A percentile compares a stretch with the other conserved stretches of the same genome.
Conservation (phyloP, 1,140 invertebrate species). For the Delia radicum region DNA sequence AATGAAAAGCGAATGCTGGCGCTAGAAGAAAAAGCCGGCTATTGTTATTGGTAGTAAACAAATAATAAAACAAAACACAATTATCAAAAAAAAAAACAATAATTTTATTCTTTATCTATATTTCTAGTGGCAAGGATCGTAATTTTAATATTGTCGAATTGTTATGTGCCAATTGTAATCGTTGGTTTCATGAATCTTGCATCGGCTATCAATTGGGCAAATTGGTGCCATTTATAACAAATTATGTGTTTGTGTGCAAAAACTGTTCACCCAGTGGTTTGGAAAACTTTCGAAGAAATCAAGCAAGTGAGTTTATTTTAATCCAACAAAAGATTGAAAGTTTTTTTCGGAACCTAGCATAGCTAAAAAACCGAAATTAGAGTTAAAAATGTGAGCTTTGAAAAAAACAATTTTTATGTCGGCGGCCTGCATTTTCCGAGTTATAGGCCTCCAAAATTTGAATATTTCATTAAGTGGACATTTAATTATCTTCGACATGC, state of each 20-base stretch:
- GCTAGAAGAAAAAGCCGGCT: slow-evolving; percentile 31
- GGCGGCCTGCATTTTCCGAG: too few relatives aligned
- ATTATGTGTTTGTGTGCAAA: slow-evolving; percentile 95
- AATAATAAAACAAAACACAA: slow-evolving; percentile 5
- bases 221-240: slow-evolving; percentile 92
- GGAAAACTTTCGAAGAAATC: slow-evolving; percentile 86
- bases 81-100: slow-evolving; percentile 4
- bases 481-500: too few relatives aligned
- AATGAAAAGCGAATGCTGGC: slow-evolving; percentile 26
- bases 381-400: too few relatives aligned
- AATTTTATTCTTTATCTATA: not conserved
- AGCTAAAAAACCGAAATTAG: too few relatives aligned
- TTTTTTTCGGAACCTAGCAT: too few relatives aligned
- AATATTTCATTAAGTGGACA: too few relatives aligned
- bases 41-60: slow-evolving; percentile 51
- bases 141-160: slow-evolving; percentile 89
- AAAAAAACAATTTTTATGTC: too few relatives aligned
- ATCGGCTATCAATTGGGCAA: slow-evolving; percentile 88
- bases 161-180: slow-evolving; percentile 83
- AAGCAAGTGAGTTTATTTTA: slow-evolving; percentile 75
- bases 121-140: slow-evolving; percentile 81
- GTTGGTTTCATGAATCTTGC: slow-evolving; percentile 93
- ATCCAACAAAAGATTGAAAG: too few relatives aligned
- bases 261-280: slow-evolving; percentile 89
- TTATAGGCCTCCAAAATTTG: too few relatives aligned